These are phyloP conservation scores for Odontamblyopus lacepedii DNA, from an alignment of 2,797 vertebrate species.

Conservation along the genomic window DNA sequence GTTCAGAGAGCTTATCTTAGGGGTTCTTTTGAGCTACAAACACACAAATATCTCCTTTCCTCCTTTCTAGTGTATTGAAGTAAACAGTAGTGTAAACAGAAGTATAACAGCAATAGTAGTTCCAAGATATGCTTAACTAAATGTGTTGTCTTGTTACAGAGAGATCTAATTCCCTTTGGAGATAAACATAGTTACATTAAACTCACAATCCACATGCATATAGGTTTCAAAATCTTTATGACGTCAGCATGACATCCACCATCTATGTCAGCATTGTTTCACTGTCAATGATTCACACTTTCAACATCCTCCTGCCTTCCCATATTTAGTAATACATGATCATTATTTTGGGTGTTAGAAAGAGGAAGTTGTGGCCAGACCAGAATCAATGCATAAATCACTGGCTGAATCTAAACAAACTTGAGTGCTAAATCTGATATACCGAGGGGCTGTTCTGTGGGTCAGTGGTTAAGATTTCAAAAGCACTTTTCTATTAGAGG, in stretches of 20 bases:
- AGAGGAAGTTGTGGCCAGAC: slow-evolving; percentile 11
- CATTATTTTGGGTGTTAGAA: slow-evolving; percentile 3
- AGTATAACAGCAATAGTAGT: not conserved
- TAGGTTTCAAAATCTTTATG: not conserved
- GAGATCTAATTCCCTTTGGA: not conserved
- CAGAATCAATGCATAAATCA: slow-evolving; percentile 13
- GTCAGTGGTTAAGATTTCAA: slow-evolving; percentile 71
- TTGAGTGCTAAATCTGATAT: slow-evolving; percentile 48
- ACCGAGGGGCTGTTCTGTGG: slow-evolving; percentile 45
- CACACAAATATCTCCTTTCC: no score
- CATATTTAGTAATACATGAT: slow-evolving; percentile 8
- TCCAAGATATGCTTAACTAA: not conserved
- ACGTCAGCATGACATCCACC: not conserved
- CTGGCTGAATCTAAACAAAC: slow-evolving; percentile 12
- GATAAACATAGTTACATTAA: not conserved
- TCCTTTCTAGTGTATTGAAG: not conserved
- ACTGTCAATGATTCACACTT: slow-evolving; percentile 7
- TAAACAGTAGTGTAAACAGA: not conserved
- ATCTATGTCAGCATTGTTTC: slow-evolving; percentile 10
- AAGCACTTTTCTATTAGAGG: slow-evolving; percentile 82
- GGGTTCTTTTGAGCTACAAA: not conserved
- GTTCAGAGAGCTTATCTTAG: not conserved
- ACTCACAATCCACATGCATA: not conserved
- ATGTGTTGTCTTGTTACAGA: not conserved
- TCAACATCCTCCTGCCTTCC: not conserved